Conservation (phyloP, 2,888 invertebrate genomes). For the Nomada flava region DNA sequence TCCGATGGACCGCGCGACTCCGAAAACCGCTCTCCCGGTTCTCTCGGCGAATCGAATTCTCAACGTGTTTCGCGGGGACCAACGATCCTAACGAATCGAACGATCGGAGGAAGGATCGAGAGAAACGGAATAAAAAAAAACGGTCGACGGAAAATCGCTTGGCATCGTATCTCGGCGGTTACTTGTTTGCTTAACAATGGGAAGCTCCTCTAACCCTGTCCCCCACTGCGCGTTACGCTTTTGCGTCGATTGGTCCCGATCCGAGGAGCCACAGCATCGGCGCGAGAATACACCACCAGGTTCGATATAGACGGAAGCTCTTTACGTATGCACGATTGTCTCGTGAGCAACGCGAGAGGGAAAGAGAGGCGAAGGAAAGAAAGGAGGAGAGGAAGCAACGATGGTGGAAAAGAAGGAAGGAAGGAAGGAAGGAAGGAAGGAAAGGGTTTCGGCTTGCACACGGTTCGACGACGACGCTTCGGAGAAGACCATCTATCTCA, state of each 20-base stretch:
- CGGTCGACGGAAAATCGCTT: conserved; percentile 61
- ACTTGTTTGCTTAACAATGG: conserved; percentile 82
- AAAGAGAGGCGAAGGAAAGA: conserved; percentile 45
- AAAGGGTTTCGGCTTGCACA: conserved; percentile 67
- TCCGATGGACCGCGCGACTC: conserved; percentile 17
- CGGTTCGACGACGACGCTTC: conserved; percentile 66
- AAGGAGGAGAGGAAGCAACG: conserved; percentile 7
- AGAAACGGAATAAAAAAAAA: conserved; percentile 46
- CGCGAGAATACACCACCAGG: conserved; percentile 70
- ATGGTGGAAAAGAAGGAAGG: conserved; percentile 6
- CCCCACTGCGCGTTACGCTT: conserved; percentile 15
- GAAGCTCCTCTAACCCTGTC: conserved; percentile 39
- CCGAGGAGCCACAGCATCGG: conserved; percentile 61
- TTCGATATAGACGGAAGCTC: conserved; percentile 73
- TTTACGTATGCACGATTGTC: conserved; percentile 81
- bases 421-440: conserved; percentile 36
- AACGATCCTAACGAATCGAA: not conserved
- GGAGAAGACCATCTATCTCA: conserved; percentile 80
- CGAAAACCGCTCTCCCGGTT: conserved; percentile 24
- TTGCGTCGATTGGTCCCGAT: conserved; percentile 53
- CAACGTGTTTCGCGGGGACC: not conserved
- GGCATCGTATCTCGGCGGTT: conserved; percentile 73
- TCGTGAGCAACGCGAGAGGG: conserved; percentile 51
- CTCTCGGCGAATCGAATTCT: not conserved
- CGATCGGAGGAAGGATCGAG: not conserved